phyloP scores from a whole-genome alignment of 2,113 vertebrate genomes.

The Anolis carolinensis region DNA sequence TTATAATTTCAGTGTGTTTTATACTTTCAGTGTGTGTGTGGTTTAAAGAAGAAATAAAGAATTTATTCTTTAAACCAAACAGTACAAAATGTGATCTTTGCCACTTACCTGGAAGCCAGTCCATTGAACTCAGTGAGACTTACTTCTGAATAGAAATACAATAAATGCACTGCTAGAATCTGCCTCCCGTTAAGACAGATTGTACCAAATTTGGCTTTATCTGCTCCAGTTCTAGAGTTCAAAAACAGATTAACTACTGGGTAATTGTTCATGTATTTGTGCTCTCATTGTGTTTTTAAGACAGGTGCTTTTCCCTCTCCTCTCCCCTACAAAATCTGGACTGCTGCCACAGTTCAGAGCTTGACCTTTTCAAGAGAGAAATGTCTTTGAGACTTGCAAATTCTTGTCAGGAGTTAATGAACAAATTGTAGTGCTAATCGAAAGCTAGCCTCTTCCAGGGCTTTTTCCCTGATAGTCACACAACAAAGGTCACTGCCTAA shows the following conservation, averaged over 20 bases:
- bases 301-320: conserved; percentile 54
- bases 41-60: too few species aligned
- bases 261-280: conserved; percentile 38
- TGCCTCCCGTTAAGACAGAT: conserved; percentile 77
- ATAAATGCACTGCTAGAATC: conserved; percentile 55
- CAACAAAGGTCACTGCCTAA: conserved; percentile 77
- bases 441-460: conserved; percentile 67
- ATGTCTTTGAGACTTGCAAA: conserved; percentile 76
- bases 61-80: not conserved
- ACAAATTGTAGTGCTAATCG: conserved; percentile 79
- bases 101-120: not conserved
- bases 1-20: conserved; percentile 74
- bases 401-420: conserved; percentile 78
- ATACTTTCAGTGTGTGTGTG: conserved; percentile 34
- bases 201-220: conserved; percentile 62
- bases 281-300: conserved; percentile 62
- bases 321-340: not conserved
- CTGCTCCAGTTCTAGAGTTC: conserved; percentile 49
- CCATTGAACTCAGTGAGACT: not conserved
- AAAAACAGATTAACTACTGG: not conserved
- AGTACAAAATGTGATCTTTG: not conserved
- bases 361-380: conserved; percentile 77
- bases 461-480: conserved; percentile 72
- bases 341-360: conserved; percentile 50
- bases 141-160: not conserved